Evolutionary conservation across 2,888 invertebrate genomes (phyloP), one percentile per base, ranked within the genome.

Genomic region (Trissolcus japonicus): DNA sequence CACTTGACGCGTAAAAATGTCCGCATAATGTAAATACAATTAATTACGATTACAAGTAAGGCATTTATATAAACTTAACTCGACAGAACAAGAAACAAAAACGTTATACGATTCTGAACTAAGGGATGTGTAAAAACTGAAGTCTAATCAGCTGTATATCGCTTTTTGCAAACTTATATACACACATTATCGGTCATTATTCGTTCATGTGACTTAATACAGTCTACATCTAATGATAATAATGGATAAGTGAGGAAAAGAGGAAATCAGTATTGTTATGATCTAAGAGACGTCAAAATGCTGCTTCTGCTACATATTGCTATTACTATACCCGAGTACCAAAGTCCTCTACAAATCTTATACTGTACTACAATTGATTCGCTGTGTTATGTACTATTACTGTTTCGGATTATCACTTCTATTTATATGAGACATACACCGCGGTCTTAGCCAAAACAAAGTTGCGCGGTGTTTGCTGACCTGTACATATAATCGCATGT

Each of bases 71-170:
- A 66, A 35, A 68, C 56, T 62, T 53, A 80, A 79, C 56, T 61
- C 76, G 67, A 71, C 29, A 53, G 35, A 29, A 46, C 46, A 46
- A 7, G 51, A 6, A 21, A 19, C 19, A 50, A 50, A 67, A 80
- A 80, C 53, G 80, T 80, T 81, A 80, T 80, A 82, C 82, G 80
- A 79, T 80, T 81, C 77, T 63, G 67, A 66, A 72, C 74, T 81
- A 80, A 78, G 74, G 63, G 54, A 60, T 61, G 68, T 86, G 84
- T 85, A 85, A 83, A 86, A 82, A 80, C 59, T 48, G 65, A 75
- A 81, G 79, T 56, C 40, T 29, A 59, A 72, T 53, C 84, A 84
- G 82, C 79, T 85, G 84, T 86, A 84, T 84, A 85, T 84, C 83
- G 82, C 77, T 81, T 81, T 79, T 81, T 80, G 80, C 81, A 80